These are phyloP conservation scores for Ophion ellenae DNA, from an alignment of 2,888 invertebrate species.

Conservation along the genomic window DNA sequence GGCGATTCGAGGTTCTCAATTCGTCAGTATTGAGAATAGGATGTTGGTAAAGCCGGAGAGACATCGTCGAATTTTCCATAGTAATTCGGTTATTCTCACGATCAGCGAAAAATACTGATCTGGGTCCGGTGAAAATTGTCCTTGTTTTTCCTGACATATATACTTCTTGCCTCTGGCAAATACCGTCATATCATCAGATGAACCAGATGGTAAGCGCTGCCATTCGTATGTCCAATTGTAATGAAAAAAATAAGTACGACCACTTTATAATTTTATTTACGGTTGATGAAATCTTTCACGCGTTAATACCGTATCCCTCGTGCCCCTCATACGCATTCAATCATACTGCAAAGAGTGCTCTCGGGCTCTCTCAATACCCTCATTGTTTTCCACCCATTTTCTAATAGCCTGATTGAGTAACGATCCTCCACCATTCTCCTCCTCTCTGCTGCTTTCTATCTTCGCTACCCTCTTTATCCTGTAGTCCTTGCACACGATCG, in stretches of 20 bases:
- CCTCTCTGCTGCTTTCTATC: conserved; percentile 29
- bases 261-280: conserved; percentile 34
- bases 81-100: not conserved
- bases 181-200: not conserved
- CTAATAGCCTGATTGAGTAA: conserved; percentile 65
- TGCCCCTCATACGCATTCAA: conserved; percentile 24
- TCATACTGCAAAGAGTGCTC: conserved; percentile 41
- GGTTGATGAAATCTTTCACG: conserved; percentile 36
- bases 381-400: conserved; percentile 63
- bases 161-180: not conserved
- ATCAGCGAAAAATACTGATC: not conserved
- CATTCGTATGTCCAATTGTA: not conserved
- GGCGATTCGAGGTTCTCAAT: conserved; percentile 48
- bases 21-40: not conserved
- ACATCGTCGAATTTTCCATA: not conserved
- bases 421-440: conserved; percentile 49
- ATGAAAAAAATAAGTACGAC: conserved; percentile 14
- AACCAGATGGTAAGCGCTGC: not conserved
- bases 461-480: conserved; percentile 48
- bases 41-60: too few species aligned
- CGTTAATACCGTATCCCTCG: conserved; percentile 21
- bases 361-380: conserved; percentile 44
- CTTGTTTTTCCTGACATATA: not conserved
- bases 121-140: not conserved
- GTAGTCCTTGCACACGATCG: conserved; percentile 57